These are phyloP conservation scores for Trichonephila inaurata DNA, from an alignment of 1,140 invertebrate species.

Conservation along the genomic window DNA sequence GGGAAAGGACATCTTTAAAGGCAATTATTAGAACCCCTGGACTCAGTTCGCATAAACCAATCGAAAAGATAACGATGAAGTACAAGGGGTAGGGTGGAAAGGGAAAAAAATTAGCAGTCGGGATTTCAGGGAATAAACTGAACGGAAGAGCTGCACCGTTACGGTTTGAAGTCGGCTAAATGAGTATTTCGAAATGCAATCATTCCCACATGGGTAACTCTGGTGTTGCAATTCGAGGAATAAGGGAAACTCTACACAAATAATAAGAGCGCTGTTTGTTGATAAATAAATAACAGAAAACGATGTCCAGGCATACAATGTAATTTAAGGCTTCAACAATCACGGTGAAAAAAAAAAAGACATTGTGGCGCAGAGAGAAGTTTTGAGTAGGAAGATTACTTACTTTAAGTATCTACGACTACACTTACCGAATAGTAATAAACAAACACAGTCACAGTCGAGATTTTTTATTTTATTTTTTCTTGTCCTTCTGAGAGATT, in stretches of 20 bases:
- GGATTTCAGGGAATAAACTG: conserved; percentile 31
- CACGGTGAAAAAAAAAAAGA: background rate
- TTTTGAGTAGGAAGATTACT: background rate
- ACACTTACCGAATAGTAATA: background rate
- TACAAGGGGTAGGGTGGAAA: background rate
- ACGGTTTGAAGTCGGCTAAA: conserved; percentile 55
- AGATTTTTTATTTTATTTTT: background rate
- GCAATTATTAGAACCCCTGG: conserved; percentile 30
- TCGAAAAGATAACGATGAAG: conserved; percentile 23
- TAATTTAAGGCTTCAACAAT: conserved; percentile 55
- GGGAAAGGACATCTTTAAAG: background rate
- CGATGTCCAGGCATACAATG: conserved; percentile 34
- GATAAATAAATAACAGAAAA: conserved; percentile 43
- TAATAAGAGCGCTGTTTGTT: conserved; percentile 60
- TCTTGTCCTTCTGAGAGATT: background rate
- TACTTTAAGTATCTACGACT: background rate
- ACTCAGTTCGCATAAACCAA: background rate
- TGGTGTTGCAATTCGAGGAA: conserved; percentile 52
- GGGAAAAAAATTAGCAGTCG: background rate
- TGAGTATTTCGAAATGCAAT: conserved; percentile 55
- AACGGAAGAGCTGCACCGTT: conserved; percentile 41
- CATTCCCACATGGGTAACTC: conserved; percentile 42
- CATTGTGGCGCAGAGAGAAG: background rate
- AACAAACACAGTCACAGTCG: background rate
- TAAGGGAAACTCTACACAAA: conserved; percentile 7